These are phyloP conservation scores for Eulemur coronatus DNA, from an alignment of 2,797 vertebrate genomes.

Conservation along the genomic window DNA sequence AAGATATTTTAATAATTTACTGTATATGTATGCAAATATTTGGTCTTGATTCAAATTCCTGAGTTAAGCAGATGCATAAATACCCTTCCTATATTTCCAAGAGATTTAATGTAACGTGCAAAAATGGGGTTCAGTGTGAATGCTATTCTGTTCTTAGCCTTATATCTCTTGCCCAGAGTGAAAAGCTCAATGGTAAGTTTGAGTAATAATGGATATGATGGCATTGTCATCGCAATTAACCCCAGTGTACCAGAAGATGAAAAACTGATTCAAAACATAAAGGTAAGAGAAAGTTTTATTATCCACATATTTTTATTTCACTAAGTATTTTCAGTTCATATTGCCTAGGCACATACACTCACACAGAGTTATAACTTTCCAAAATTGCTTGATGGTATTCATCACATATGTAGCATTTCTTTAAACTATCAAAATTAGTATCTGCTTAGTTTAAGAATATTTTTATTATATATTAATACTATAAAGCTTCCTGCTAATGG, in stretches of 20 bases:
- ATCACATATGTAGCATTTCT: neutral
- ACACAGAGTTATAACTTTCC: neutral
- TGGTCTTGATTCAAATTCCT: neutral
- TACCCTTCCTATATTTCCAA: neutral
- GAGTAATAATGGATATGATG: conserved; percentile 70
- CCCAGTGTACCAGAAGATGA: conserved; percentile 73
- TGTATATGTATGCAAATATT: conserved; percentile 50
- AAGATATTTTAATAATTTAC: neutral
- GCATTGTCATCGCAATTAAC: conserved; percentile 75
- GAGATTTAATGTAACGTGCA: neutral
- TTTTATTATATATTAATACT: neutral
- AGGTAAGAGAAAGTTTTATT: conserved; percentile 70
- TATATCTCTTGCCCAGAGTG: neutral
- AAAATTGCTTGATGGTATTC: neutral
- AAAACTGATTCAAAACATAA: conserved; percentile 67
- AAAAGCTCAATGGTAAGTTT: conserved; percentile 60
- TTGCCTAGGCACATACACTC: neutral
- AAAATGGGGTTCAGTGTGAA: conserved; percentile 38
- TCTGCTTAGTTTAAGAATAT: conserved; percentile 19
- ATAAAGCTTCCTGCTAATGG: neutral
- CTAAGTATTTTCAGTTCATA: neutral
- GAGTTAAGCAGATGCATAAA: conserved; percentile 45
- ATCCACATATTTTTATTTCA: neutral
- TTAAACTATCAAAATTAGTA: conserved; percentile 2
- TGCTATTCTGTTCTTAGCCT: conserved; percentile 22